These are phyloP conservation scores for Bellardia pandia DNA, from an alignment of 2,888 invertebrate genomes.

Conservation along the genomic window DNA sequence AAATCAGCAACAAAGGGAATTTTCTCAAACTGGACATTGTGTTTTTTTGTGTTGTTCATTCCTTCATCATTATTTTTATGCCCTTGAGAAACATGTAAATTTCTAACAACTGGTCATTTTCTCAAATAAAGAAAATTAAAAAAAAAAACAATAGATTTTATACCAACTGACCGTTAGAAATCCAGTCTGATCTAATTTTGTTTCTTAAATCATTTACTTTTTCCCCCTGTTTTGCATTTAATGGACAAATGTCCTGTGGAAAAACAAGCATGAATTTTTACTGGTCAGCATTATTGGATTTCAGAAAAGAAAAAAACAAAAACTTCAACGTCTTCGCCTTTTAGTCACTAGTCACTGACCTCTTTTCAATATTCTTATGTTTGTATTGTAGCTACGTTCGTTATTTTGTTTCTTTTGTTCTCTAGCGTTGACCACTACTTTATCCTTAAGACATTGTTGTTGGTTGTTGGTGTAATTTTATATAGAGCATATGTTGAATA, in stretches of 20 bases:
- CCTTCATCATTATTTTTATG: too few species aligned
- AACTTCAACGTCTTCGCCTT: constrained; percentile 16
- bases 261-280: constrained; percentile 9
- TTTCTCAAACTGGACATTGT: constrained; percentile 29
- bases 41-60: neutral
- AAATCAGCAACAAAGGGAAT: neutral
- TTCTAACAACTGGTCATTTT: constrained; percentile 55
- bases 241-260: constrained; percentile 35
- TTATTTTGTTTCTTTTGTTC: constrained; percentile 47
- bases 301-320: neutral
- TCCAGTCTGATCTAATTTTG: constrained; percentile 60
- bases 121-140: constrained; percentile 13
- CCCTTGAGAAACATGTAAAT: constrained; percentile 29
- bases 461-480: constrained; percentile 8
- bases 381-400: constrained; percentile 14
- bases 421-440: constrained; percentile 45
- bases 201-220: constrained; percentile 15
- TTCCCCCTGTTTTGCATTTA: constrained; percentile 13
- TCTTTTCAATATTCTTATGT: constrained; percentile 66
- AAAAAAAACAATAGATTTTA: constrained; percentile 55
- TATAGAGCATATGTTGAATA: constrained; percentile 62
- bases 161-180: constrained; percentile 69
- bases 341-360: constrained; percentile 65
- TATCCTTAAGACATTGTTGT: constrained; percentile 15
- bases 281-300: constrained; percentile 34